A percentile compares a stretch with the other conserved stretches of the same genome.
These are phyloP conservation scores for Phyllotreta striolata DNA, from an alignment of 2,888 invertebrate genomes.

Conservation along the genomic window DNA sequence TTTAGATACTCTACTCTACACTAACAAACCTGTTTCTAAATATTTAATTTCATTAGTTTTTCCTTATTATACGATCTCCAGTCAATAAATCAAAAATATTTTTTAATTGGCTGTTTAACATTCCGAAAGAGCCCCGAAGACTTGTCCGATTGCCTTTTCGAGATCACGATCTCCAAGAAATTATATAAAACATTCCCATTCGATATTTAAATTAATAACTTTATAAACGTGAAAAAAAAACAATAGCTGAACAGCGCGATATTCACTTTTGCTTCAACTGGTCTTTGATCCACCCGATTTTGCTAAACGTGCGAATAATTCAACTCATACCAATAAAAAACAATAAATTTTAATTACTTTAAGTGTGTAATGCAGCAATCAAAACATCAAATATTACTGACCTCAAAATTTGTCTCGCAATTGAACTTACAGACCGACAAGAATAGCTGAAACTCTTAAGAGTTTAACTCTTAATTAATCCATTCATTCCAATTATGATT, in stretches of 20 bases:
- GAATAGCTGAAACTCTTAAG: too few relatives aligned
- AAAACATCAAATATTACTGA: too few relatives aligned
- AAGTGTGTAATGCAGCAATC: too few relatives aligned
- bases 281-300: constrained; percentile 14
- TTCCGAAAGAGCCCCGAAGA: constrained; percentile 23
- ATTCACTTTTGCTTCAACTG: constrained; percentile 17
- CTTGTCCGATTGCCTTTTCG: constrained; percentile 23
- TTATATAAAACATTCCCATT: constrained; percentile 25
- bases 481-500: too few relatives aligned
- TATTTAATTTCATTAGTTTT: constrained; percentile 15
- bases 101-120: constrained; percentile 30
- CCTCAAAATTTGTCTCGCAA: too few relatives aligned
- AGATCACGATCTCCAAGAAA: constrained; percentile 25
- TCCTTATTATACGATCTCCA: constrained; percentile 12
- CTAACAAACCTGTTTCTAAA: constrained; percentile 12
- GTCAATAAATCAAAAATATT: constrained; percentile 24
- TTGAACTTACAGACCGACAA: too few relatives aligned
- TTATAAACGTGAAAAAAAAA: neutral
- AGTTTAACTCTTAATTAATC: too few relatives aligned
- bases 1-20: too few relatives aligned
- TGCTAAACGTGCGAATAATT: constrained; percentile 10
- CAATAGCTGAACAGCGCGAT: constrained; percentile 17
- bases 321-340: constrained; percentile 1
- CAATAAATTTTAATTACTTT: constrained; percentile 1
- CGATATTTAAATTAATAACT: constrained; percentile 14